Base-by-base conservation (phyloP, 2,797 vertebrate species). In the Podarcis siculus region DNA sequence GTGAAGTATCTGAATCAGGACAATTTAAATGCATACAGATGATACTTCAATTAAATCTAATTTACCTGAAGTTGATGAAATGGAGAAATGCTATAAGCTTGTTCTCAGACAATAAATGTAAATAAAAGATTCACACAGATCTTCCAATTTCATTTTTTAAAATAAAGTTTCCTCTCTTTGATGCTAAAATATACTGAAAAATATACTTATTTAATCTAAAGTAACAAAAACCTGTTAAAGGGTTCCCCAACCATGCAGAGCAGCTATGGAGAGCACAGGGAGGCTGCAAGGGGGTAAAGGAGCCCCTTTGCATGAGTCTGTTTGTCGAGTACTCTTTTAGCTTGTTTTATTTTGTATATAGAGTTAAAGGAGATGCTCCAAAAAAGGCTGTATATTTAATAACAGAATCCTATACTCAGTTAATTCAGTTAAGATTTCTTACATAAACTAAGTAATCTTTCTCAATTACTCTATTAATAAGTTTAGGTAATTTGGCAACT, bases 51-150 rank as follows among this genome's bases (percentile, higher is more conserved):
- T 83, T 93, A 90, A 90, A 66, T 42, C 9, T 39, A 37, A 15
- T 90, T 82, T 88, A 64, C 25, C 64, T 27, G 15, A 87, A 81
- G 35, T 19, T 87, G 82, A 61, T 55, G 88, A 45, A 89, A 91
- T 83, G 15, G n/a, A 90, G 66, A 2, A 82, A 89, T 8, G 82
- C 0, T 78, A 15, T 8, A 79, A 67, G 32, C 1, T 86, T n/a
- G 78, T 88, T 90, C 8, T 85, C 87, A 87, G 64, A 87, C 0
- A 66, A 79, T 25, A 2, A n/a, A 90, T 86, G 89, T 5, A 88
- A 9, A 66, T 1, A 89, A 2, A 0, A 6, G 2, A 81, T 39
- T 35, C 86, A 75, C 19, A 86, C 84, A 86, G 82, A 2, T 1
- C 2, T 84, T 87, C 69, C 27, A 71, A 80, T 0, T 3, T 37